Conservation (phyloP, 2,113 vertebrate genomes). For the Elephas maximus region DNA sequence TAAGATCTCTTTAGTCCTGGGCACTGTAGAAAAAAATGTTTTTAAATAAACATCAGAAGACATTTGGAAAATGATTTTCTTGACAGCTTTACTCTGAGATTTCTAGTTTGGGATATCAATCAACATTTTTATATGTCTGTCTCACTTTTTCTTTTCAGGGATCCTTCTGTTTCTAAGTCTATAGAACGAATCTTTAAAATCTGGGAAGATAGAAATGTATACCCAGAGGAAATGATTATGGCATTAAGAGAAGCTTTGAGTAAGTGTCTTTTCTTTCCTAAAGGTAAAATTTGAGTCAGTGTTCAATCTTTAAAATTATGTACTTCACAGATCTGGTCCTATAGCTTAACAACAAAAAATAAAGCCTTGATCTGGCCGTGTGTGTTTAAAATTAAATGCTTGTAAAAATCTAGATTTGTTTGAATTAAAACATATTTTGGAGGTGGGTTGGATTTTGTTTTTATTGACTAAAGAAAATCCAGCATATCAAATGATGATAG, state of each 20-base stretch:
- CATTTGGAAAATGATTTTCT: constrained; percentile 42
- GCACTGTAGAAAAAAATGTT: neutral
- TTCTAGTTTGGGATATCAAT: neutral
- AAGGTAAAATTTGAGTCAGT: constrained; percentile 46
- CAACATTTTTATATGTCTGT: neutral
- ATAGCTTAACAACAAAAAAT: constrained; percentile 1
- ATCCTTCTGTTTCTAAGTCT: constrained; percentile 95
- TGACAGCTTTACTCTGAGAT: neutral
- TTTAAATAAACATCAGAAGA: constrained; percentile 59
- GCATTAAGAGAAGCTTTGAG: constrained; percentile 92
- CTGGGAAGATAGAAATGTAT: constrained; percentile 98
- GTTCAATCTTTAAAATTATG: constrained; percentile 30
- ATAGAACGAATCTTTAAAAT: constrained; percentile 98
- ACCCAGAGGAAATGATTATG: constrained; percentile 95
- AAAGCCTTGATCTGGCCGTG: neutral
- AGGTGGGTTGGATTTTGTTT: constrained; percentile 34
- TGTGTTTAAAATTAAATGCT: constrained; percentile 62
- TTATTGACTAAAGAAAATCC: constrained; percentile 13
- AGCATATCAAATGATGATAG: constrained; percentile 7
- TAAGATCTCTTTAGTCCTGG: constrained; percentile 33
- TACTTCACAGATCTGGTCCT: constrained; percentile 14
- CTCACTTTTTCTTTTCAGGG: constrained; percentile 88
- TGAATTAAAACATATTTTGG: constrained; percentile 43
- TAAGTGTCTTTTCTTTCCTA: constrained; percentile 83
- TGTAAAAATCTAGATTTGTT: neutral